These are phyloP conservation scores for Phalacrocorax pelagicus DNA, from an alignment of 2,113 vertebrate species.

Conservation along the genomic window DNA sequence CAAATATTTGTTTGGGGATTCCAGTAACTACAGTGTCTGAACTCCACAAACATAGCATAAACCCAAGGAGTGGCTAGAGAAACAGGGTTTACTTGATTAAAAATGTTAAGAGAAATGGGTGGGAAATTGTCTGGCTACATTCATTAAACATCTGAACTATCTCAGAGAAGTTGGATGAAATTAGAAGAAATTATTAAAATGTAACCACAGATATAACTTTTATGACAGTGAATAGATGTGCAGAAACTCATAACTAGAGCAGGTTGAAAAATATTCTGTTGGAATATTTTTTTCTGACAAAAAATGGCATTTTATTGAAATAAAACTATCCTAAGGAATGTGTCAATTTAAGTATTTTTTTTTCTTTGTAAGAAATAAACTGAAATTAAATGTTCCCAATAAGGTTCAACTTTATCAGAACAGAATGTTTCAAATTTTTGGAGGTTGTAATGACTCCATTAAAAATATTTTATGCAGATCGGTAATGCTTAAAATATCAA, in stretches of 20 bases:
- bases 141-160: slow-evolving; percentile 17
- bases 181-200: slow-evolving; percentile 36
- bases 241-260: background rate
- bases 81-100: background rate
- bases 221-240: background rate
- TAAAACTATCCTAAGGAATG: slow-evolving; percentile 1
- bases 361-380: background rate
- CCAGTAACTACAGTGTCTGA: background rate
- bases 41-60: background rate
- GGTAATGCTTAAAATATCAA: slow-evolving; percentile 47
- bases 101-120: background rate
- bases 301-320: slow-evolving; percentile 36
- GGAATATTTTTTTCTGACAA: slow-evolving; percentile 2
- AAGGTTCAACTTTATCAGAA: slow-evolving; percentile 44
- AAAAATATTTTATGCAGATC: slow-evolving; percentile 53
- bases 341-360: background rate
- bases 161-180: background rate
- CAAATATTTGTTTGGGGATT: background rate
- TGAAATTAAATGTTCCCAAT: slow-evolving; percentile 1
- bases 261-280: slow-evolving; percentile 20
- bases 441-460: slow-evolving; percentile 30
- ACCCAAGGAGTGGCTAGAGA: background rate
- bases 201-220: slow-evolving; percentile 1
- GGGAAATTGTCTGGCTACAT: background rate
- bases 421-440: slow-evolving; percentile 44